Evolutionary conservation across 1,140 invertebrate genomes (phyloP), one percentile per base, ranked within the genome.

Genomic region (Hypsibius dujardini): DNA sequence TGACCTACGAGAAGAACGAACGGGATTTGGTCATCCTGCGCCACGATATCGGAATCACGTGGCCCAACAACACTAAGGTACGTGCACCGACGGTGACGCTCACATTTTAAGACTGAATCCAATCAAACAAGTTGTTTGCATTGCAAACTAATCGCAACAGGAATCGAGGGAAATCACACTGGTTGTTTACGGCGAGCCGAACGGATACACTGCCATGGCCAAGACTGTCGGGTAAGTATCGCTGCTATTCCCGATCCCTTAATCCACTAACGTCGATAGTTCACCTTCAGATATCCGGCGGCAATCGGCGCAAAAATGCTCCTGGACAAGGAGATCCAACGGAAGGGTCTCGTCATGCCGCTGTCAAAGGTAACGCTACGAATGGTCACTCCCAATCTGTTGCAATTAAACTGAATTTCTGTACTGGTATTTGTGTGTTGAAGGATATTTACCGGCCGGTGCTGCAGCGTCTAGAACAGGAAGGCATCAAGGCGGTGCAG

Each of bases 271-370:
- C 28, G 28, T 28, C 28, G 28, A 28, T 28, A 28, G 28, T 28
- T 28, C 28, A 28, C 28, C 0, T 28, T 28, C 28, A 28, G 28
- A 1, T 88, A 94, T 76, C 95, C 95, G 0, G 87, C 90, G 2
- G 95, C 91, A 2, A 97, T 99, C 76, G 91, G 94, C 2, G 86
- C 90, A 0, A 93, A 95, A 80, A 98, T 99, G 95, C 85, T 98
- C 46, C 81, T 98, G 2, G 90, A 95, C 80, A 93, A 67, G 42
- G 95, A 97, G 81, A 96, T 98, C 76, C 93, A 97, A 81, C 85
- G 88, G 74, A 86, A 88, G 74, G 95, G 94, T n/a, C 87, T 92
- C 71, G 84, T 95, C 3, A 79, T 93, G 14, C 94, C 95, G 1
- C 88, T 96, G 73, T 85, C 87, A 0, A 85, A 86, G 86, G 1